Evolutionary conservation across 2,797 vertebrate genomes (phyloP).

Genomic region (Diplodus puntazzo): DNA sequence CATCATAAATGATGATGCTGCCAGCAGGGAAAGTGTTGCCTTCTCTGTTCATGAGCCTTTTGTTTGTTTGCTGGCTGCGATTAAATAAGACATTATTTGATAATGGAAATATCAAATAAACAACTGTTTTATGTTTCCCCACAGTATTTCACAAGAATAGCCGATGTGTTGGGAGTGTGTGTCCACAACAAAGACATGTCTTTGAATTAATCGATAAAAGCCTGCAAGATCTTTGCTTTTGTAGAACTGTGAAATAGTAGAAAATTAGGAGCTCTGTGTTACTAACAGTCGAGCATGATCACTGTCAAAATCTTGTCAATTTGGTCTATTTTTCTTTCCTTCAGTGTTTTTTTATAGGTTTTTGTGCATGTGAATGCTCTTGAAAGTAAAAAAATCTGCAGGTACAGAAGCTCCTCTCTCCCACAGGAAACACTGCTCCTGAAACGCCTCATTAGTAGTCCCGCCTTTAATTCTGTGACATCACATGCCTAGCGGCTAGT

Average conservation of each 20-base stretch:
- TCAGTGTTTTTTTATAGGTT: too few relatives aligned
- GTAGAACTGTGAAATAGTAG: background rate
- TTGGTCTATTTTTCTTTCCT: background rate
- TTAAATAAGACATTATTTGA: constrained; percentile 53
- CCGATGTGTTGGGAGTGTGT: background rate
- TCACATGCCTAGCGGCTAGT: too few relatives aligned
- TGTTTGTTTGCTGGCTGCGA: constrained; percentile 41
- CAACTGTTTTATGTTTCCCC: constrained; percentile 6
- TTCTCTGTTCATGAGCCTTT: constrained; percentile 44
- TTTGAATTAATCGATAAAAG: constrained; percentile 3
- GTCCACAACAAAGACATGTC: constrained; percentile 10
- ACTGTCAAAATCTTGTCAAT: constrained; percentile 6
- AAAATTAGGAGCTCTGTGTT: constrained; percentile 8
- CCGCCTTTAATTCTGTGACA: too few relatives aligned
- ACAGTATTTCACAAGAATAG: constrained; percentile 15
- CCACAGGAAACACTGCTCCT: too few relatives aligned
- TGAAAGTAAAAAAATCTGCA: too few relatives aligned
- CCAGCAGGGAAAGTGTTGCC: constrained; percentile 23
- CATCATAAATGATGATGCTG: constrained; percentile 61
- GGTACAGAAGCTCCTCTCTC: too few relatives aligned
- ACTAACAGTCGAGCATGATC: background rate
- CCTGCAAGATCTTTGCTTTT: background rate
- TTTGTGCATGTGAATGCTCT: too few relatives aligned
- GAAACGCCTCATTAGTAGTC: too few relatives aligned
- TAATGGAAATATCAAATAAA: constrained; percentile 44